Base-by-base conservation (phyloP, 2,888 invertebrate genomes). In the Hesperia comma region DNA sequence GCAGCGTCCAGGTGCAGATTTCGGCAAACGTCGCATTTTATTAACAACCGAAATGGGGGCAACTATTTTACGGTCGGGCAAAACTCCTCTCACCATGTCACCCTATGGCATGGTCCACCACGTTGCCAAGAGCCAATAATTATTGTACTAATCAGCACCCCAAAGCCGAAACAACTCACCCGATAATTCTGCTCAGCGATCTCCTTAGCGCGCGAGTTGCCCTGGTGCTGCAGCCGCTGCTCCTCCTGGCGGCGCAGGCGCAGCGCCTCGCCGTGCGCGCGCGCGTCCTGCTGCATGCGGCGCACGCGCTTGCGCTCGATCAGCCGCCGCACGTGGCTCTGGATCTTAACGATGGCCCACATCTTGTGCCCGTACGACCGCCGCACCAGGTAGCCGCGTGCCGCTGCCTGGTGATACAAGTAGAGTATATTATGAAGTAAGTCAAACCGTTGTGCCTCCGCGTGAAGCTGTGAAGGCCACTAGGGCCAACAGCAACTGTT, bases 311-410 rank as follows among this genome's bases (percentile, higher is more conserved):
- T 94, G 90, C 97, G 95, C 0, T 99, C 99, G 77, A 99, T 98
- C 92, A 98, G 94, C 15, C 98, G 94, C 19, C 99, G 93, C 12
- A 96, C 98, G 82, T 98, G 97, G n/a, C 98, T 97, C 87, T 99
- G 99, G 75, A 99, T 98, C 88, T 98, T 98, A 41, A 99, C 95
- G 57, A 98, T 97, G 0, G 99, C 98, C 96, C 97, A 97, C 95
- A 98, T 96, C 87, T 97, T 98, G 84, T 97, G 96, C 0, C 96
- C 95, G 80, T 96, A 97, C 75, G 97, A 97, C 6, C 97, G 94
- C 0, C 99, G 95, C 2, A 99, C 97, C 72, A 99, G 88, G 85
- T 97, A 97, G 0, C 99, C 99, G 7, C 99, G 95, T 3, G 99
- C 96, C 70, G 97, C 95, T 0, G 98, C 98, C 94, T 97, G 93